Base-by-base conservation (phyloP, 2,888 invertebrate genomes). In the Coenonympha glycerion region DNA sequence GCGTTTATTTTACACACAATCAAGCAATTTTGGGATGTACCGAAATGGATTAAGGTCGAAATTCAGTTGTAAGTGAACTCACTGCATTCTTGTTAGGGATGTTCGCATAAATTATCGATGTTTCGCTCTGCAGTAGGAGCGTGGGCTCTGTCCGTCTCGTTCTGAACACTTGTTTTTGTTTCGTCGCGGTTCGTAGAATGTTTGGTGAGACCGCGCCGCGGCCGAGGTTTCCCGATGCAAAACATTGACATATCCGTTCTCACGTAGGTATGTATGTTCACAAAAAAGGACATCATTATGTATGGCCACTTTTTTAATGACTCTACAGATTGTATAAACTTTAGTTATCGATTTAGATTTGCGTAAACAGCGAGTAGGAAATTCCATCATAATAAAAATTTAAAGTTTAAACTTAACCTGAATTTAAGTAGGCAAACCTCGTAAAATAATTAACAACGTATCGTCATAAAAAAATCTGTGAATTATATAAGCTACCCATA, bases 21-120 rank as follows among this genome's bases (percentile, higher is more conserved):
- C 56, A 63, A 59, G 49, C 28, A 19, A 75, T 61, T 69, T 58
- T 64, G 19, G 19, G 28, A 59, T 62, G 54, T 69, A 61, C 33
- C 0, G 0, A 0, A 0, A 1, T 0, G 0, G 0, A 0, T 6
- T 69, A 73, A 55, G 59, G 71, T 66, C 49, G 22, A 51, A 22
- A 44, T 51, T 53, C 39, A 60, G 66, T 77, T 36, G 48, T 49
- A 24, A 57, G 55, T 3, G 9, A 6, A 18, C 15, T 19, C 61
- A 63, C 69, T 77, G 79, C 84, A 85, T 84, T 84, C 84, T 77
- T 73, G 79, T 73, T 83, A 82, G 85, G 84, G 86, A 83, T 85
- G 86, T 77, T 78, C 81, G 83, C 84, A 85, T 86, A 86, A 84
- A 83, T 86, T 86, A 86, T 85, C 82, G 85, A 85, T 81, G 79